phyloP scores from a whole-genome alignment of 1,140 invertebrate genomes.

The Drosophila elegans region DNA sequence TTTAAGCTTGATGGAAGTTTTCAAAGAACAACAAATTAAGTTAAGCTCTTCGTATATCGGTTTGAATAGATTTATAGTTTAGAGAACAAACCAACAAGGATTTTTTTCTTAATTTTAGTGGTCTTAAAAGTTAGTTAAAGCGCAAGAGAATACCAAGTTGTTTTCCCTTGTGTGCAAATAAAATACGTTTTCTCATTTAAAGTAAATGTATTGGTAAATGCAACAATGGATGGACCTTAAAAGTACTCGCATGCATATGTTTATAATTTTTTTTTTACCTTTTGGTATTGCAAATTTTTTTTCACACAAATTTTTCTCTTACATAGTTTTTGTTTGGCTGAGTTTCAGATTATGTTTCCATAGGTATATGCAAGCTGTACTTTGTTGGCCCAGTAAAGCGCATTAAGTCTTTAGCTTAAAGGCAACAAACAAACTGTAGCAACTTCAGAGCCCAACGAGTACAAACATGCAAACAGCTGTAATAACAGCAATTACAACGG shows the following conservation, averaged over 20 bases:
- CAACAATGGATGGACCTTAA: not conserved
- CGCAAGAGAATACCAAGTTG: too few species aligned
- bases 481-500: constrained; percentile 62
- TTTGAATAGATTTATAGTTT: too few species aligned
- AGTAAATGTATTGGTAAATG: not conserved
- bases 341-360: not conserved
- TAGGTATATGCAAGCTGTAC: constrained; percentile 10
- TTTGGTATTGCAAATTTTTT: not conserved
- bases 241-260: not conserved
- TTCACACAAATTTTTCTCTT: constrained; percentile 8
- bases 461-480: constrained; percentile 45
- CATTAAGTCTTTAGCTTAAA: constrained; percentile 78
- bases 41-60: too few species aligned
- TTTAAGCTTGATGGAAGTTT: too few species aligned
- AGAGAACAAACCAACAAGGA: too few species aligned
- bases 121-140: not conserved
- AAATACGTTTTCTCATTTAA: too few species aligned
- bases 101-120: too few species aligned
- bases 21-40: too few species aligned
- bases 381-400: constrained; percentile 55
- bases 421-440: constrained; percentile 47
- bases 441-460: constrained; percentile 6
- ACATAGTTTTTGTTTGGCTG: constrained; percentile 32
- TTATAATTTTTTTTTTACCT: not conserved
- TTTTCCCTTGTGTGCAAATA: too few species aligned